Evolutionary conservation across 2,797 vertebrate species (phyloP).

Genomic region (Cossypha polioptera): DNA sequence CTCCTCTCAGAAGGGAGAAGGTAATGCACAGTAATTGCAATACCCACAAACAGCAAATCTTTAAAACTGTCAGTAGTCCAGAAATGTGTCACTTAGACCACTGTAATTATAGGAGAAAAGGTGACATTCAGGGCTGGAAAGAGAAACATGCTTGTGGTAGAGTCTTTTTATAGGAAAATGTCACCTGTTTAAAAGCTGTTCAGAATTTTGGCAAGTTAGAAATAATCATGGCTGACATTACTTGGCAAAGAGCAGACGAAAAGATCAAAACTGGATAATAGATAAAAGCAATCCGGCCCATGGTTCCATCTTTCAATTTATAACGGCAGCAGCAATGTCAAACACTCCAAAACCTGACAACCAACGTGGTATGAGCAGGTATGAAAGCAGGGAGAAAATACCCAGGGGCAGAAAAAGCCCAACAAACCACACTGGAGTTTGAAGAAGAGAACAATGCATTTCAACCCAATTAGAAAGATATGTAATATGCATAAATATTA

Average conservation of each 20-base stretch:
- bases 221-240: constrained; percentile 60
- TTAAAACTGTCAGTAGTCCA: constrained; percentile 70
- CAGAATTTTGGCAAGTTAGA: constrained; percentile 65
- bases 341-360: constrained; percentile 44
- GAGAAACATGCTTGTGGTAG: constrained; percentile 54
- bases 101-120: constrained; percentile 66
- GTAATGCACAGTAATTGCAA: constrained; percentile 69
- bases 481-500: background rate
- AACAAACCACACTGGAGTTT: background rate
- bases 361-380: background rate
- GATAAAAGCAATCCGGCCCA: constrained; percentile 36
- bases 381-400: background rate
- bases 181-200: constrained; percentile 65
- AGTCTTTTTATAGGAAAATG: constrained; percentile 63
- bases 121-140: constrained; percentile 52
- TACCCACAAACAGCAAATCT: constrained; percentile 66
- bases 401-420: background rate
- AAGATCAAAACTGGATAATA: constrained; percentile 64
- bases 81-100: constrained; percentile 69
- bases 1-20: constrained; percentile 50
- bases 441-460: background rate
- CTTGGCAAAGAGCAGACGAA: constrained; percentile 56
- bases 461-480: background rate
- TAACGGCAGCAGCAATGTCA: constrained; percentile 48
- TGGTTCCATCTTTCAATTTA: constrained; percentile 57